Evolutionary conservation across 2,113 vertebrate genomes (phyloP), one percentile per base, ranked within the genome.

Genomic region (Platichthys stellatus): DNA sequence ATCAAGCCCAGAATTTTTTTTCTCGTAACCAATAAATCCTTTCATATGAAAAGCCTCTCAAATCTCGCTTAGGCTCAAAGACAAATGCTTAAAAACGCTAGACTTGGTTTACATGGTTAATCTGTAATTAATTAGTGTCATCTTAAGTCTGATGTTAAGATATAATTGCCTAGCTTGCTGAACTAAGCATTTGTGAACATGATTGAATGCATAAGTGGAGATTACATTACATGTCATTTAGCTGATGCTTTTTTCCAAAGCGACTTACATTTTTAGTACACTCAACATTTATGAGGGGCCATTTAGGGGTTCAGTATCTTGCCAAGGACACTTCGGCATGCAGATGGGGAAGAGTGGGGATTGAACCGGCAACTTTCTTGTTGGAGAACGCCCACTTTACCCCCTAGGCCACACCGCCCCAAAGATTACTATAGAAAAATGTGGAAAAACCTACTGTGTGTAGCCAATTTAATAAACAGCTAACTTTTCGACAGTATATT

Each of bases 81-180:
- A 58, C 18, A 15, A 24, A 38, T 28, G 9, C 11, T 51, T 26
- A 51, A 21, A 23, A 26, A 47, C 3, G 15, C 15, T 13, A 26
- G 38, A 76, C 38, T 59, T 59, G 15, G n/a, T 65, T 71, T 24
- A 35, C 3, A 51, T 49, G 49, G 15, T 54, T 54, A 43, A 26
- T 61, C 1, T 26, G 26, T 28, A n/a, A 35, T 74, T 59, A 14
- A 47, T 62, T 38, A 20, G n/a, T 17, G 4, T 43, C 43, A 60
- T 60, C 18, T 49, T 72, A 15, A 56, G 31, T 23, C 43, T 43
- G 0, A 8, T 49, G 4, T 43, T 65, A 21, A 51, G 24, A 38
- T 57, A 15, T 75, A 51, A 23, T 60, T 14, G 18, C 49, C 13
- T 43, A 28, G 14, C 54, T 66, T 45, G 20, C 21, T 53, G 13